Conservation (phyloP, 2,797 vertebrate species). For the Paguma larvata region DNA sequence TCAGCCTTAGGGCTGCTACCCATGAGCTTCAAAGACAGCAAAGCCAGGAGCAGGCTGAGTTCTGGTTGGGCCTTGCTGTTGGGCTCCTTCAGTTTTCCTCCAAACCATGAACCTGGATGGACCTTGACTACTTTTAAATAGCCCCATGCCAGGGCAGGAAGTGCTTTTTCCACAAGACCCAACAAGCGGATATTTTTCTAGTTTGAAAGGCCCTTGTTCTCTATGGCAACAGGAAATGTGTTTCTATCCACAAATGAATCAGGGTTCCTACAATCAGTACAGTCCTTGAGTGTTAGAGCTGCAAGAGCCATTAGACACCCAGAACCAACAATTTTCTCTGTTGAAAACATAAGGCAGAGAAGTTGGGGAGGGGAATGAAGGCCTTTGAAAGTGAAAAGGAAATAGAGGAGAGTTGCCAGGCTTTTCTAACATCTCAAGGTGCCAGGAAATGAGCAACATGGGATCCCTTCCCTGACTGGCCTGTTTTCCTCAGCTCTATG, state of each 20-base stretch:
- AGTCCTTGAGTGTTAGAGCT: conserved; percentile 40
- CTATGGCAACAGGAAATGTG: conserved; percentile 73
- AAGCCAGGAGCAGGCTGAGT: background rate
- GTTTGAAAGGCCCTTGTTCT: conserved; percentile 59
- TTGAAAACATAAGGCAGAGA: background rate
- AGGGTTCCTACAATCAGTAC: conserved; percentile 29
- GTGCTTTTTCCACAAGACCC: background rate
- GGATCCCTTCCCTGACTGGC: background rate
- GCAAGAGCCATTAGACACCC: conserved; percentile 21
- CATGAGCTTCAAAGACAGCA: background rate
- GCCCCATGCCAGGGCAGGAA: background rate
- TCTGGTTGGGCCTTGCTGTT: background rate
- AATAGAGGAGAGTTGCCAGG: background rate
- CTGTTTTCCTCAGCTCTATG: background rate
- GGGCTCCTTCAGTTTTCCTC: background rate
- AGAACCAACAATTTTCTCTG: background rate
- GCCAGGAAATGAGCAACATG: conserved; percentile 17
- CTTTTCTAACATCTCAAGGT: background rate
- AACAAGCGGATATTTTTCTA: conserved; percentile 58
- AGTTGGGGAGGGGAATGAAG: background rate
- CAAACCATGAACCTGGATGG: background rate
- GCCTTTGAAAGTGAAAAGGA: conserved; percentile 46
- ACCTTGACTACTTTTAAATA: background rate
- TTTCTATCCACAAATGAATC: conserved; percentile 72
- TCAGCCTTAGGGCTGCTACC: background rate